Conservation (phyloP, 37 sponge, comb jelly and placozoan species). For the Agelas oroides region DNA sequence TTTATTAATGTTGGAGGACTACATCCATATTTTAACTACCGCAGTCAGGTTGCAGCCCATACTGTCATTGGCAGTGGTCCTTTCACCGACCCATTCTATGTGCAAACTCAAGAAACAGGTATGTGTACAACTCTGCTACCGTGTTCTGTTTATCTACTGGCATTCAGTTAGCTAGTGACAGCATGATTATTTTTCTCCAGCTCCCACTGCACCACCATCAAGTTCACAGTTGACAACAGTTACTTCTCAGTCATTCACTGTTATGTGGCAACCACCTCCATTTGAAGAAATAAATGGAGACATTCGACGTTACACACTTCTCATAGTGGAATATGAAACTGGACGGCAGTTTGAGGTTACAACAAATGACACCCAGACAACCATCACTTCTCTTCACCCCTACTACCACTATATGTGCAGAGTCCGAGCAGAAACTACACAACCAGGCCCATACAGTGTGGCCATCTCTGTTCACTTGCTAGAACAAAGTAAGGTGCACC, state of each 20-base stretch:
- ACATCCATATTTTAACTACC: not conserved
- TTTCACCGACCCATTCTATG: not conserved
- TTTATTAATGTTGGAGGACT: not conserved
- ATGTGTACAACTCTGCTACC: not conserved
- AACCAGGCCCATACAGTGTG: constrained; percentile 7
- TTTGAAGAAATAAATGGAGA: constrained; percentile 33
- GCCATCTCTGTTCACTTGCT: constrained; percentile 15
- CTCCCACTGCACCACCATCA: constrained; percentile 46
- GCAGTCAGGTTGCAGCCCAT: not conserved
- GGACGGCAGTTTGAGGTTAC: not conserved
- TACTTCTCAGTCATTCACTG: constrained; percentile 21
- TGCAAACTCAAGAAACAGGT: constrained; percentile 23
- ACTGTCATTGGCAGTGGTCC: too few relatives aligned
- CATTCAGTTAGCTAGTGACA: too few relatives aligned
- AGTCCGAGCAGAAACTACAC: constrained; percentile 7
- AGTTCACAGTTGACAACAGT: not conserved
- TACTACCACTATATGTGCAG: constrained; percentile 4
- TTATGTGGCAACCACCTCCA: constrained; percentile 58
- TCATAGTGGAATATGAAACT: constrained; percentile 27
- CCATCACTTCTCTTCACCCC: not conserved
- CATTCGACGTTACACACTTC: constrained; percentile 26
- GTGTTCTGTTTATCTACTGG: too few relatives aligned
- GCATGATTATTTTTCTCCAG: not conserved
- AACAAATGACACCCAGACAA: not conserved
- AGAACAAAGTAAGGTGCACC: constrained; percentile 17